Base-by-base conservation (phyloP, 2,113 vertebrate genomes). In the Alethe diademata region DNA sequence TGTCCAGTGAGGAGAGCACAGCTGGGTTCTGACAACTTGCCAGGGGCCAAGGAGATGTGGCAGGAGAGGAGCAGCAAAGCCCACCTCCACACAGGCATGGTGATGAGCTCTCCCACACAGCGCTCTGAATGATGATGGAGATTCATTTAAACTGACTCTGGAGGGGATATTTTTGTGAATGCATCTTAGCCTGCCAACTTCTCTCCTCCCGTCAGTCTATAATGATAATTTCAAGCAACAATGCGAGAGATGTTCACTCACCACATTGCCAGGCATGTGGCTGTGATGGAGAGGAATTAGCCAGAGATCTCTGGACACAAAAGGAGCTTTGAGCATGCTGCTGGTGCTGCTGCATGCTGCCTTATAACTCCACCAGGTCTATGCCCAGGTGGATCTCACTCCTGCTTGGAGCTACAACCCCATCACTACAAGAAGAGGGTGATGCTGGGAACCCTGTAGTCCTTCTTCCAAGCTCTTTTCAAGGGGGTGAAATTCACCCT, bases 131-230 rank as follows among this genome's bases (percentile, higher is more conserved):
- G 33, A 71, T 88, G 96, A 92, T 84, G 94, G 92, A 95, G 76
- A 84, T 86, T 95, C 89, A 94, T 93, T 95, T 84, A 95, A 96
- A 60, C 91, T 91, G 94, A 78, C 80, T 88, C 85, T 40, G 61
- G 76, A 70, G 43, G 61, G 69, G 61, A 67, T 92, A 71, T 93
- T 95, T 93, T 86, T 65, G 70, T 75, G 78, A 71, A 69, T 5
- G 11, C 74, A 57, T 91, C 91, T 57, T 56, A 91, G 84, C 91
- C 84, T 93, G 91, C 78, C 91, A 57, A 71, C 29, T 89, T 84
- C 45, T 73, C 66, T 92, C 45, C 66, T 86, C 73, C 70, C 0
- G 0, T 79, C 91, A 94, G 89, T 85, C 91, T 58, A 12, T 61
- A 95, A 87, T 25, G 84, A 79, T 90, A 65, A 92, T 89, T 92